Evolutionary conservation across 2,113 vertebrate genomes (phyloP), one percentile per base, ranked within the genome.

Genomic region (Calidris pugnax): DNA sequence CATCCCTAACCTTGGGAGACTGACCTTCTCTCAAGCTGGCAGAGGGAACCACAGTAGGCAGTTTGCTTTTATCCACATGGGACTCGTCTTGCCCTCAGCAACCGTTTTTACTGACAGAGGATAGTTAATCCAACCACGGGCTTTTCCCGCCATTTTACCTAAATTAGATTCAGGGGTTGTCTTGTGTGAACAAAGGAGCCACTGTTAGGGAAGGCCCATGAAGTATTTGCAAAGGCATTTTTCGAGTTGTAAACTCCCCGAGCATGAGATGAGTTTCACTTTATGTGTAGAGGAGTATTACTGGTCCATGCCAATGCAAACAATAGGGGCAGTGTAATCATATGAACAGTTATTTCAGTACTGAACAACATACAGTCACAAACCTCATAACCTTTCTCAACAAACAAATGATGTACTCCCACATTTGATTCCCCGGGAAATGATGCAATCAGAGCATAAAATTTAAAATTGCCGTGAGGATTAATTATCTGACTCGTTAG

Each of bases 91-190:
- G 27, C 11, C 28, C 30, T 43, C 6, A 10, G 14, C 18, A 60
- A 27, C 15, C 4, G 41, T 33, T 39, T 32, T 53, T 27, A 1
- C 30, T 27, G 47, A 37, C 56, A 20, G n/a, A 39, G 17, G 3
- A 0, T 21, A 4, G 24, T n/a, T n/a, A 3, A 7, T 64, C 14
- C 41, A 14, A 35, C 39, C 43, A 5, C 4, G 37, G n/a, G 22
- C 7, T 14, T 62, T 72, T 85, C 56, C 28, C 9, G 63, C 23
- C 12, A 1, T 48, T 18, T 53, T 12, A 41, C 21, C 20, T 28
- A 14, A 39, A 41, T 60, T 23, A 24, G 11, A 13, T 12, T 12
- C 32, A 6, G 56, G 30, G 3, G 0, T 28, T 63, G 12, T 60
- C 12, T 77, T 7, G 1, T 21, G 6, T 14, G 30, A 56, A 30